phyloP scores from a whole-genome alignment of 1,140 invertebrate species.

The Zophobas atratus region DNA sequence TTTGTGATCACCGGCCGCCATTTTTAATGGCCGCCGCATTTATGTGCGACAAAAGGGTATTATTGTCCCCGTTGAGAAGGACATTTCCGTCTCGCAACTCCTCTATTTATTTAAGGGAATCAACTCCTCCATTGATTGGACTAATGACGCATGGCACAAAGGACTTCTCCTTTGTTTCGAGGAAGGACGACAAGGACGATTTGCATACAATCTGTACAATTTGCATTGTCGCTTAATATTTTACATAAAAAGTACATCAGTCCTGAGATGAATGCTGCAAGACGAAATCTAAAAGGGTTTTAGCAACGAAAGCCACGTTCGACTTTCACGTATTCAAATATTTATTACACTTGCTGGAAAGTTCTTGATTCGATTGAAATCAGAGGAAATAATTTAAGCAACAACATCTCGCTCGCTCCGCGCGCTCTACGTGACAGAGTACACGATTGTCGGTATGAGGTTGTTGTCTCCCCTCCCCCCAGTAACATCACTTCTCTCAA shows the following conservation, averaged over 20 bases:
- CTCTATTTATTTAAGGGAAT: constrained; percentile 29
- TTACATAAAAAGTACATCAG: constrained; percentile 26
- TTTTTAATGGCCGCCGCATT: constrained; percentile 7
- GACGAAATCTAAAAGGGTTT: too few species aligned
- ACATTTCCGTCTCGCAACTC: constrained; percentile 6
- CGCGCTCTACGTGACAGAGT: too few species aligned
- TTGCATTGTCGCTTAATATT: constrained; percentile 32
- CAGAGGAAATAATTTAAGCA: too few species aligned
- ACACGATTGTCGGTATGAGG: too few species aligned
- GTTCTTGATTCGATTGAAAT: too few species aligned
- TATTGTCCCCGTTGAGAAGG: constrained; percentile 2
- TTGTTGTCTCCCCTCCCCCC: too few species aligned
- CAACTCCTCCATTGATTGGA: constrained; percentile 28
- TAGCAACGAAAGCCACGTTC: too few species aligned
- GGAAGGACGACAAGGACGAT: neutral
- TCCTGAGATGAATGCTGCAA: neutral
- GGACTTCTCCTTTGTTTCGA: constrained; percentile 4
- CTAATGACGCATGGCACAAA: constrained; percentile 36
- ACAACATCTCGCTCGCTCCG: too few species aligned
- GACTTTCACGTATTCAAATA: too few species aligned
- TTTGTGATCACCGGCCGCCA: neutral
- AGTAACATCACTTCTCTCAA: too few species aligned
- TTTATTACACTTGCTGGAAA: too few species aligned
- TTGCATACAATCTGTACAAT: constrained; percentile 34
- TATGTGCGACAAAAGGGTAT: neutral